A percentile compares a stretch with the other conserved stretches of the same genome.
These are phyloP conservation scores for Liolophura sinensis DNA, from an alignment of 1,140 invertebrate species.

Conservation along the genomic window DNA sequence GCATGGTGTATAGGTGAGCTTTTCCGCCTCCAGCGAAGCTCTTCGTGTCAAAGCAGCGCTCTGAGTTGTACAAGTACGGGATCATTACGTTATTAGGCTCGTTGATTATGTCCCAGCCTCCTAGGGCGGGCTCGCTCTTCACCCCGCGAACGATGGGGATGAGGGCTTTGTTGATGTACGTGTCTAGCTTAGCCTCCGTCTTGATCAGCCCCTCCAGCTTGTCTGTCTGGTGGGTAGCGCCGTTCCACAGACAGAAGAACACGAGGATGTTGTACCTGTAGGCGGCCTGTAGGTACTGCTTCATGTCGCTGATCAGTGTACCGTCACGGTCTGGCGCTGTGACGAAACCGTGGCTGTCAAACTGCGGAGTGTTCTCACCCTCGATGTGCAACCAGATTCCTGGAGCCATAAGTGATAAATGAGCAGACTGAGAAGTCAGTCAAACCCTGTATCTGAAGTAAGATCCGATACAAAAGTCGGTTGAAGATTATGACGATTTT, in stretches of 20 bases:
- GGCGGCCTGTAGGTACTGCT: slow-evolving; percentile 27
- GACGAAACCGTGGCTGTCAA: slow-evolving; percentile 32
- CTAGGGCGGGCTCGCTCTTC: slow-evolving; percentile 52
- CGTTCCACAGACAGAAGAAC: slow-evolving; percentile 58
- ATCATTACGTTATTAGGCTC: slow-evolving; percentile 41
- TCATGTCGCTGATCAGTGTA: slow-evolving; percentile 36
- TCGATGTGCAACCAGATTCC: slow-evolving; percentile 61
- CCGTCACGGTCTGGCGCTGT: slow-evolving; percentile 25
- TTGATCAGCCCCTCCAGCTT: slow-evolving; percentile 40
- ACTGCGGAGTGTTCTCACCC: slow-evolving; percentile 50
- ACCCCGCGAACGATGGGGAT: slow-evolving; percentile 40
- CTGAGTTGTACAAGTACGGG: too few species aligned
- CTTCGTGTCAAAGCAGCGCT: too few species aligned
- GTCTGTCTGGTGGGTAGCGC: slow-evolving; percentile 51
- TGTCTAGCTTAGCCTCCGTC: slow-evolving; percentile 51
- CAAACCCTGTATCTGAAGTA: too few species aligned
- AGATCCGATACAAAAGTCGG: too few species aligned
- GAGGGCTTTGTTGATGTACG: slow-evolving; percentile 55
- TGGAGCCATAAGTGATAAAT: slow-evolving; percentile 13
- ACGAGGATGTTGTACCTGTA: slow-evolving; percentile 49
- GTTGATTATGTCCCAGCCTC: slow-evolving; percentile 58
- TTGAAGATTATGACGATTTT: too few species aligned
- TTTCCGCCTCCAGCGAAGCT: too few species aligned
- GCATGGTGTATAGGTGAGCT: too few species aligned
- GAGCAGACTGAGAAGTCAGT: too few species aligned